Base-by-base conservation (phyloP, 1,140 invertebrate species). In the Caenorhabditis remanei region DNA sequence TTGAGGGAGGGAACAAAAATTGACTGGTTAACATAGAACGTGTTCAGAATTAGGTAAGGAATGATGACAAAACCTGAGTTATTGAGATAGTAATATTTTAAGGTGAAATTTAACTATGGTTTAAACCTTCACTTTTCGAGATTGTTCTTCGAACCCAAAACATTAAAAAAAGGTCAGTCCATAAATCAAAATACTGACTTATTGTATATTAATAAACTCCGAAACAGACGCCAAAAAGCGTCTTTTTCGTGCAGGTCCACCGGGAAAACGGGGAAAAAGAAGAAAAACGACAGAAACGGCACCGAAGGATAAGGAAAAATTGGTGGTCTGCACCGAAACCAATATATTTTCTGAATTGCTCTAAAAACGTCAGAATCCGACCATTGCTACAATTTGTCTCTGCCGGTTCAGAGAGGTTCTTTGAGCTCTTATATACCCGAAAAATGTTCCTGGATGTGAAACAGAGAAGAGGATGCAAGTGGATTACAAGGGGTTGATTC, bases 271-370 rank as follows among this genome's bases (percentile, higher is more conserved):
- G 19, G 46, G 46, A 21, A 6, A 43, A 71, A 43, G 19, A 71
- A 71, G 41, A n/a, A 43, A 71, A 43, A 21, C 7, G n/a, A 71
- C 16, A 24, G 24, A 8, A 71, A 50, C 2, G n/a, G 19, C 9
- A n/a, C 6, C 14, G 41, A 21, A 58, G n/a, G 19, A 16, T 8
- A 21, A 63, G 71, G 71, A 50, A 79, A 79, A 79, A 79, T 46
- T 48, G 71, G 71, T 79, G 71, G 71, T n/a, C 71, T 50, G 53
- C 71, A 79, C 43, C 71, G 46, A 79, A 79, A 79, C 71, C 46
- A 79, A 79, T 79, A 79, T 79, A 79, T 79, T 79, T 79, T 79
- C 46, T 43, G 46, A 50, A 79, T 79, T 6, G 46, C 46, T 53
- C 19, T 32, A 24, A 79, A n/a, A 46, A 79, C 71, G 71, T 79